Conservation (phyloP, 1,140 invertebrate genomes). For the Caenorhabditis briggsae region DNA sequence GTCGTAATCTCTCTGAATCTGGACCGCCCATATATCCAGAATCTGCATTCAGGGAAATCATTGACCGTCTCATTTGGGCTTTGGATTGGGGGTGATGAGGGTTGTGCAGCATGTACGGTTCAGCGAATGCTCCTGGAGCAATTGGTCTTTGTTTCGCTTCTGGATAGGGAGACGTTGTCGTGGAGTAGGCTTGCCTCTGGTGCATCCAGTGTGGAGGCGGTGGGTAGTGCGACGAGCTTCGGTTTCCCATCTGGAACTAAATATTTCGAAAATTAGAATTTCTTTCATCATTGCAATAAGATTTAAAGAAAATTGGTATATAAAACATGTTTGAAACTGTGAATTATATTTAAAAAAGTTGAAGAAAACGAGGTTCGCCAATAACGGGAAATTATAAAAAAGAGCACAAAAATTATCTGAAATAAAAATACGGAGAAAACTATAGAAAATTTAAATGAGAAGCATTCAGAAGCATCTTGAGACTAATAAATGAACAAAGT, state of each 20-base stretch:
- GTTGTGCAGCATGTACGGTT: conserved; percentile 52
- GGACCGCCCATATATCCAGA: conserved; percentile 43
- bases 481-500: too few species aligned
- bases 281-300: background rate
- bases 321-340: too few species aligned
- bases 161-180: conserved; percentile 38
- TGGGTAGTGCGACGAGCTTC: conserved; percentile 55
- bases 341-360: too few species aligned
- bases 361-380: too few species aligned
- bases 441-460: background rate
- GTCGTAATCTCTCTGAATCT: background rate
- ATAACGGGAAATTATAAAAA: too few species aligned
- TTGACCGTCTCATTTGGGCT: conserved; percentile 48
- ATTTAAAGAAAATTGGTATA: too few species aligned
- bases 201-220: conserved; percentile 39
- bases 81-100: conserved; percentile 44
- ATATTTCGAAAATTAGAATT: background rate
- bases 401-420: too few species aligned
- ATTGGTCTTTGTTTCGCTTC: conserved; percentile 47
- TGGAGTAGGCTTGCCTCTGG: conserved; percentile 26
- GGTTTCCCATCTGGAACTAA: conserved; percentile 40
- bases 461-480: background rate
- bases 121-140: conserved; percentile 47
- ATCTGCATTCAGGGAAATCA: conserved; percentile 50
- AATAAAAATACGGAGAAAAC: background rate